Evolutionary conservation across 2,888 invertebrate species (phyloP).

Genomic region (Cephalotes varians): DNA sequence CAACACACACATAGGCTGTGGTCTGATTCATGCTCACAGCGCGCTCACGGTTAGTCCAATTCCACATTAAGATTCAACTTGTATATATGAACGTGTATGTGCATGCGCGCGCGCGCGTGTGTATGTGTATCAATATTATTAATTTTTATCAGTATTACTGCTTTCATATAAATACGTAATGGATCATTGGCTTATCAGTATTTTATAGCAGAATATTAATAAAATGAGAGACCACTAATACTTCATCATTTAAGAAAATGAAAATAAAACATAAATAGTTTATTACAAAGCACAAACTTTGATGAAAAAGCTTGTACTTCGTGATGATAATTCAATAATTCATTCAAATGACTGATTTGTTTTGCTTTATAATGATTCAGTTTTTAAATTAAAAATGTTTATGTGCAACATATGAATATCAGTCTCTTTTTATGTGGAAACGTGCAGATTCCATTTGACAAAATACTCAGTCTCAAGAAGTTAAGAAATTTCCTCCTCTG

Average conservation of each 20-base stretch:
- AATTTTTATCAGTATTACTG: not conserved
- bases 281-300: too few relatives aligned
- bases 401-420: not conserved
- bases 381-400: not conserved
- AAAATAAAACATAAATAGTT: not conserved
- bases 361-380: not conserved
- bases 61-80: too few relatives aligned
- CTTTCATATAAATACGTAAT: slow-evolving; percentile 1
- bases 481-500: slow-evolving; percentile 52
- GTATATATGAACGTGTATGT: too few relatives aligned
- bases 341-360: not conserved
- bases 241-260: not conserved
- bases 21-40: too few relatives aligned
- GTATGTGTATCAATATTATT: slow-evolving; percentile 11
- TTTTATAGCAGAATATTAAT: not conserved
- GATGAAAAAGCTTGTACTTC: too few relatives aligned
- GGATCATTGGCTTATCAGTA: not conserved
- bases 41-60: too few relatives aligned
- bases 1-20: too few relatives aligned
- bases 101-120: too few relatives aligned
- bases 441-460: not conserved
- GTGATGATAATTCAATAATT: not conserved
- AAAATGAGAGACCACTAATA: not conserved
- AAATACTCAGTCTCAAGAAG: not conserved
- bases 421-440: not conserved